Conservation (phyloP, 2,888 invertebrate genomes). For the Helobdella robusta region DNA sequence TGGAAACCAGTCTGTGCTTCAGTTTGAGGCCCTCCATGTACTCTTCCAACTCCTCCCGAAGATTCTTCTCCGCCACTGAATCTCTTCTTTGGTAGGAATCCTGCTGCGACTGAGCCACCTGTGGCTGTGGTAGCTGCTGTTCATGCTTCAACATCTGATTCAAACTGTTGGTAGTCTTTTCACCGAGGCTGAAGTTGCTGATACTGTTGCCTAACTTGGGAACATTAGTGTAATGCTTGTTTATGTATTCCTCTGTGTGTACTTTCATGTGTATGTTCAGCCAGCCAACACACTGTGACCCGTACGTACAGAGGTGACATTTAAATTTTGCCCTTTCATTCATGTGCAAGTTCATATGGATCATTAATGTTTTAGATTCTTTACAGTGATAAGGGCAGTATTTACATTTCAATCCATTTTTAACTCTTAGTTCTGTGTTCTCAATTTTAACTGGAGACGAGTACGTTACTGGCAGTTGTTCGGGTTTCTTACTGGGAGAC, state of each 20-base stretch:
- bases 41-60: constrained; percentile 9
- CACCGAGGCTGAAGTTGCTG: no score
- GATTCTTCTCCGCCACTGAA: background rate
- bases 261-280: constrained; percentile 5
- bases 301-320: constrained; percentile 11
- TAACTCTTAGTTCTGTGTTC: constrained; percentile 7
- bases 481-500: background rate
- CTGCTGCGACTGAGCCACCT: no score
- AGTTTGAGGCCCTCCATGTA: background rate
- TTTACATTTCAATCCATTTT: constrained; percentile 12
- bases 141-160: no score
- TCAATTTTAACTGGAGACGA: no score
- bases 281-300: background rate
- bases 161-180: no score
- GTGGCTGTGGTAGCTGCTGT: no score
- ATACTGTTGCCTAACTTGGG: no score
- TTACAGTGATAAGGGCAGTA: background rate
- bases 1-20: no score
- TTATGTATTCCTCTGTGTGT: constrained; percentile 4
- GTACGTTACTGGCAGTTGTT: background rate
- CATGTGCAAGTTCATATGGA: constrained; percentile 10
- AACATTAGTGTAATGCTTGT: no score
- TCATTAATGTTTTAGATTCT: constrained; percentile 8
- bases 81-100: background rate
- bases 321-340: background rate